Conservation (phyloP, 2,797 vertebrate genomes). For the Trachops cirrhosus region DNA sequence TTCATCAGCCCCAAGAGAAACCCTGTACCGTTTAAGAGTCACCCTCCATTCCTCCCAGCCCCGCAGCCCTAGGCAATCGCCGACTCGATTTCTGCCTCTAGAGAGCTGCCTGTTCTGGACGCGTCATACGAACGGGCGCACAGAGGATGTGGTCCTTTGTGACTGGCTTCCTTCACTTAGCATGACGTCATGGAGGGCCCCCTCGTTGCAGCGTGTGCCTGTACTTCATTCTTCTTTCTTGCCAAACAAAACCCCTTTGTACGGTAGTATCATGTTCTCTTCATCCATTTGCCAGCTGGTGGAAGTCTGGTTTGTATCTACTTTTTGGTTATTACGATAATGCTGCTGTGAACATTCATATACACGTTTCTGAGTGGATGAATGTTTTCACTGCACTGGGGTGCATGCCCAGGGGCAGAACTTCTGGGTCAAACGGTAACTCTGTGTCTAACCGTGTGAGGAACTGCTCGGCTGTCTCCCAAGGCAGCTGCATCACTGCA, state of each 20-base stretch:
- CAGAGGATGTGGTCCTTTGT: neutral
- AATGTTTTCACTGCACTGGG: neutral
- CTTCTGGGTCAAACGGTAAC: neutral
- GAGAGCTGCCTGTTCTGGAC: neutral
- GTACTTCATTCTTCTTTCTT: neutral
- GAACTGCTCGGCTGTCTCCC: neutral
- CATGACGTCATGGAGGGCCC: neutral
- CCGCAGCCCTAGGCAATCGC: too few species aligned
- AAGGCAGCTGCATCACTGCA: neutral
- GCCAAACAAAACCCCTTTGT: neutral
- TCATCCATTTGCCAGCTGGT: neutral
- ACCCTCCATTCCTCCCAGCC: neutral
- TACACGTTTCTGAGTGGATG: neutral
- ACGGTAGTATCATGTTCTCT: neutral
- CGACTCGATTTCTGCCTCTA: neutral
- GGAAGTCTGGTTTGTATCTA: neutral
- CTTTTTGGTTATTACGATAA: neutral
- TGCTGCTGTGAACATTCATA: neutral
- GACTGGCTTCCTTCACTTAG: neutral
- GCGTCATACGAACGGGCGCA: too few species aligned
- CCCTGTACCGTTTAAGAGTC: too few species aligned
- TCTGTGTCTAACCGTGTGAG: neutral
- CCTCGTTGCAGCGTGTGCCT: neutral
- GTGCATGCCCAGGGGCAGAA: rapidly evolving
- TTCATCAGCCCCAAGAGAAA: neutral